Evolutionary conservation across 2,113 vertebrate species (phyloP).

Genomic region (Myiagra hebetior): DNA sequence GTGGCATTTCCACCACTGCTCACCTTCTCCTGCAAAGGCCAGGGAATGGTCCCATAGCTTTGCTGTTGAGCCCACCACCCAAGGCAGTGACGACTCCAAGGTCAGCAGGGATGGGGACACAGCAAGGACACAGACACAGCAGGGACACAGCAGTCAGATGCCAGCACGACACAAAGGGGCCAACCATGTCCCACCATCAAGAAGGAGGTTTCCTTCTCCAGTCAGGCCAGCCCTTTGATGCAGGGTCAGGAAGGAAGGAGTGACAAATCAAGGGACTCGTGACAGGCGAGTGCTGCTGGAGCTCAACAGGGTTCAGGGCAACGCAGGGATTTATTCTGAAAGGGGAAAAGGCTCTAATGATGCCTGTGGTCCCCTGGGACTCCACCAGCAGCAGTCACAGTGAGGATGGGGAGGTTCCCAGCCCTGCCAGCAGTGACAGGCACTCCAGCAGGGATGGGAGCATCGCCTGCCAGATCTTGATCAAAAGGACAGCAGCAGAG

Average conservation of each 20-base stretch:
- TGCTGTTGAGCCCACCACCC: not conserved
- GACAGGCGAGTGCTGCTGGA: not conserved
- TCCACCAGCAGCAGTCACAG: not conserved
- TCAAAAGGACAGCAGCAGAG: slow-evolving; percentile 44
- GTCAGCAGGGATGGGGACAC: not conserved
- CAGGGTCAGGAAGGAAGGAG: not conserved
- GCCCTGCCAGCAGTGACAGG: not conserved
- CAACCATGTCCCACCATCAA: accelerated
- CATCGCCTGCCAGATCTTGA: not conserved
- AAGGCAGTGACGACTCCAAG: not conserved
- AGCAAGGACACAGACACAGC: not conserved
- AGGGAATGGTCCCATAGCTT: accelerated
- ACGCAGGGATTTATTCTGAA: accelerated
- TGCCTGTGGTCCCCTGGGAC: not conserved
- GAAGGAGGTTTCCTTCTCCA: not conserved
- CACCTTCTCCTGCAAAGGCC: not conserved
- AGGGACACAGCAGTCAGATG: not conserved
- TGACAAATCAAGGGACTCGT: not conserved
- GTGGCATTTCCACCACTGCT: not conserved
- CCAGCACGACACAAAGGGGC: not conserved
- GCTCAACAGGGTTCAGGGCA: not conserved
- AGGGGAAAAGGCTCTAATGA: not conserved
- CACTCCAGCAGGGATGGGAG: not conserved
- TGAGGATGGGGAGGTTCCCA: not conserved
- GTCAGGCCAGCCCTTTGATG: not conserved